Evolutionary conservation across 2,888 invertebrate species (phyloP).

Genomic region (Trypoxylon attenuatum): DNA sequence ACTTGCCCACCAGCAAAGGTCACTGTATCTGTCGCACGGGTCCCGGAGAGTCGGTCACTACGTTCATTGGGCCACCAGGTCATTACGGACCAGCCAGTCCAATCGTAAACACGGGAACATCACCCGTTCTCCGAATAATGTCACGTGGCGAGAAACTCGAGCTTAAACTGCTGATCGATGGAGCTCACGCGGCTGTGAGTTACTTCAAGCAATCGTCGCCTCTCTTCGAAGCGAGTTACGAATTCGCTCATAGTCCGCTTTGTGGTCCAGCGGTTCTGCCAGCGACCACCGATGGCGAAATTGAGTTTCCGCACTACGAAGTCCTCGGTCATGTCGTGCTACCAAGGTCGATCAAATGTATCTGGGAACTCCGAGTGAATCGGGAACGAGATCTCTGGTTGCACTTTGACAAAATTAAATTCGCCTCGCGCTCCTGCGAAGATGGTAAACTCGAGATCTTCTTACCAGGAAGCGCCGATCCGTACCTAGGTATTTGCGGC

Average conservation of each 20-base stretch:
- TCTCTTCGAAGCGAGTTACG: slow-evolving; percentile 90
- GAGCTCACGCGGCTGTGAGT: slow-evolving; percentile 88
- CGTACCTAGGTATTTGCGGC: slow-evolving; percentile 88
- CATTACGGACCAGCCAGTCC: background rate
- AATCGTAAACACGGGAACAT: slow-evolving; percentile 49
- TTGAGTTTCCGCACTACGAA: slow-evolving; percentile 91
- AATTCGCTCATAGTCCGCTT: slow-evolving; percentile 91
- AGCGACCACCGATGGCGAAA: slow-evolving; percentile 88
- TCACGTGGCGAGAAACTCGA: slow-evolving; percentile 88
- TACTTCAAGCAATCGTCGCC: slow-evolving; percentile 91
- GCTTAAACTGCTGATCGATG: slow-evolving; percentile 88
- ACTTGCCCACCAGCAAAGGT: slow-evolving; percentile 75
- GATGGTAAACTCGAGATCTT: slow-evolving; percentile 91
- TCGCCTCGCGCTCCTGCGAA: slow-evolving; percentile 89
- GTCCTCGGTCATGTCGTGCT: slow-evolving; percentile 78
- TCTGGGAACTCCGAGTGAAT: slow-evolving; percentile 89
- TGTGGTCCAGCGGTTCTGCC: slow-evolving; percentile 90
- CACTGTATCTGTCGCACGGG: slow-evolving; percentile 81
- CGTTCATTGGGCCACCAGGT: background rate
- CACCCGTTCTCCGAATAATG: slow-evolving; percentile 81
- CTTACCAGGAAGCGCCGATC: slow-evolving; percentile 82
- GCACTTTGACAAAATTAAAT: slow-evolving; percentile 90
- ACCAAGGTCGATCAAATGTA: slow-evolving; percentile 78
- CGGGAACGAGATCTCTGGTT: slow-evolving; percentile 90
- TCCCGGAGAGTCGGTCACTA: background rate